phyloP scores from a whole-genome alignment of 30 jellyfish, hydroid and myxozoan genomes.

The Pelagia noctiluca region DNA sequence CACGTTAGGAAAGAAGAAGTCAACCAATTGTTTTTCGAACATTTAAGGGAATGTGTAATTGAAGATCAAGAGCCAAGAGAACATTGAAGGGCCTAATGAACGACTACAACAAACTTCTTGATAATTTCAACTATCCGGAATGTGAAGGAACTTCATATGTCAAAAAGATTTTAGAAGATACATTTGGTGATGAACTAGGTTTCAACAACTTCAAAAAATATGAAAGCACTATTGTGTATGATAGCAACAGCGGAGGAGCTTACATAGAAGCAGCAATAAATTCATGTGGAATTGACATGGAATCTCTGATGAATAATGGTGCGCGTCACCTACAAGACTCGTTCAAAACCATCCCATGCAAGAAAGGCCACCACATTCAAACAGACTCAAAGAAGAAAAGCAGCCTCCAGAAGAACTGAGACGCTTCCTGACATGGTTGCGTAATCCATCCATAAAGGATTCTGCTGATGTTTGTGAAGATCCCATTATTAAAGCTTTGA shows the following conservation, averaged over 20 bases:
- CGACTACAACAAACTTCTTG: constrained; percentile 42
- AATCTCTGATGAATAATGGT: constrained; percentile 18
- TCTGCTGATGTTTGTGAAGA: too few species aligned
- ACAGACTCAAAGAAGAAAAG: constrained; percentile 13
- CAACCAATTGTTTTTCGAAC: neutral
- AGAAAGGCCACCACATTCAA: constrained; percentile 33
- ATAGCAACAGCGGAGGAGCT: too few species aligned
- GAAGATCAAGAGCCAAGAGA: constrained; percentile 34
- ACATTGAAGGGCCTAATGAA: constrained; percentile 42
- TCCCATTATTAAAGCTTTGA: too few species aligned
- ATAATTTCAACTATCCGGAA: too few species aligned
- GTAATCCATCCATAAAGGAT: too few species aligned
- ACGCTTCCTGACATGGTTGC: constrained; percentile 29
- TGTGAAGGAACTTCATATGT: too few species aligned
- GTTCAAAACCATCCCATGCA: constrained; percentile 36
- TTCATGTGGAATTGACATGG: constrained; percentile 43
- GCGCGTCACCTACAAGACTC: constrained; percentile 28
- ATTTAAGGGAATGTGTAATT: constrained; percentile 12
- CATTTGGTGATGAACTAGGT: neutral
- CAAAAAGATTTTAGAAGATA: too few species aligned
- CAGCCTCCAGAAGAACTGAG: constrained; percentile 40
- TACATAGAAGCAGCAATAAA: too few species aligned
- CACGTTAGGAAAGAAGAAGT: neutral
- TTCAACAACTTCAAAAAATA: too few species aligned
- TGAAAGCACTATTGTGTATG: too few species aligned